Evolutionary conservation across 2,113 vertebrate species (phyloP).

Genomic region (Platysteira castanea): DNA sequence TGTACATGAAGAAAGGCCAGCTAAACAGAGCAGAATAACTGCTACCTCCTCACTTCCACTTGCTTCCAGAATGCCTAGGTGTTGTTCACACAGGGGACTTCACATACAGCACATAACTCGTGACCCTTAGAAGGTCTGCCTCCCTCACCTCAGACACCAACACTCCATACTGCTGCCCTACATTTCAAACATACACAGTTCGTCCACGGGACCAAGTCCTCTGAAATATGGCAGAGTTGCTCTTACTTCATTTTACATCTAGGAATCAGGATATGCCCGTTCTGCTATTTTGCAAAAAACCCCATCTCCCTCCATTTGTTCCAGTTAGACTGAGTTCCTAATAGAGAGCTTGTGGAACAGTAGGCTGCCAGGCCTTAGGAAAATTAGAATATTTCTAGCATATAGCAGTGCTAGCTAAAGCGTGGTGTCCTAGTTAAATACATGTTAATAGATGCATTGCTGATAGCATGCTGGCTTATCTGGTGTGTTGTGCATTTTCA

Average conservation of each 20-base stretch:
- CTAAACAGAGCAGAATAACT: not conserved
- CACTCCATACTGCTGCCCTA: not conserved
- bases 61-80: not conserved
- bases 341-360: not conserved
- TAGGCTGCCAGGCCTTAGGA: not conserved
- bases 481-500: not conserved
- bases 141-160: not conserved
- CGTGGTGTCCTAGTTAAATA: not conserved
- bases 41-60: not conserved
- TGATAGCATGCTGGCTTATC: not conserved
- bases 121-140: not conserved
- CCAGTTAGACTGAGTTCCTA: not conserved
- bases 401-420: not conserved
- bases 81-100: not conserved
- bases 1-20: not conserved
- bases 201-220: accelerated
- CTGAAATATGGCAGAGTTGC: not conserved
- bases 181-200: not conserved
- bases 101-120: not conserved
- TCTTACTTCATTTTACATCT: not conserved
- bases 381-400: not conserved
- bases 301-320: not conserved
- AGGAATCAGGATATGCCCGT: not conserved
- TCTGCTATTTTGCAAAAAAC: not conserved
- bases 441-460: not conserved